Percentiles rank a stretch among this genome's conserved stretches.
Evolutionary conservation across 2,113 vertebrate species (phyloP).

Genomic region (Acrocephalus kingi): DNA sequence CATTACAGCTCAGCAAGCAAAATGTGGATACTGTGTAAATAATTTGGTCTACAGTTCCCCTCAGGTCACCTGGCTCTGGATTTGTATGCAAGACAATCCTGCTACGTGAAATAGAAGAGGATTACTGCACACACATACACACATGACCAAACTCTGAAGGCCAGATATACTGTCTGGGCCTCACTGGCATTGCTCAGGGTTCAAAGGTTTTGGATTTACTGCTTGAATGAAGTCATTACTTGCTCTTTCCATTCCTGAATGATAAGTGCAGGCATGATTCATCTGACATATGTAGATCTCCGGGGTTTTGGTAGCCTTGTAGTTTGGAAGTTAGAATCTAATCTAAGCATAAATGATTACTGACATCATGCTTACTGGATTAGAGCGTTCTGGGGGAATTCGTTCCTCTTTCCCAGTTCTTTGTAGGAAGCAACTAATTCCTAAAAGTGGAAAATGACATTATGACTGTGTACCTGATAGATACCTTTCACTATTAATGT

Average conservation of each 20-base stretch:
- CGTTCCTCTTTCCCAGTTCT: background rate
- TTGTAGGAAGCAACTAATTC: background rate
- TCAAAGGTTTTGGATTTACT: slow-evolving; percentile 2
- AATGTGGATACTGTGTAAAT: slow-evolving; percentile 50
- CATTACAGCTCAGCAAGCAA: slow-evolving; percentile 59
- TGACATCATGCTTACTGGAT: background rate
- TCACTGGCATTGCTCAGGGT: background rate
- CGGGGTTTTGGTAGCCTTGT: background rate
- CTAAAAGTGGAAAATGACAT: background rate
- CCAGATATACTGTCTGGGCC: background rate
- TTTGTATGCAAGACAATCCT: slow-evolving; percentile 29
- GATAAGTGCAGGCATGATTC: slow-evolving; percentile 28
- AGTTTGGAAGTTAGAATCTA: background rate
- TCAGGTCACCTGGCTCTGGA: background rate
- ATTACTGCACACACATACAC: background rate
- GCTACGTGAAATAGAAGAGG: background rate
- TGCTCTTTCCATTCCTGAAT: background rate
- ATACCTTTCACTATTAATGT: background rate
- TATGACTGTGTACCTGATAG: background rate
- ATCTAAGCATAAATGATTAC: background rate
- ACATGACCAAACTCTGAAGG: background rate
- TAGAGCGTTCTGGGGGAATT: background rate
- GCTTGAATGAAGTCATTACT: slow-evolving; percentile 11
- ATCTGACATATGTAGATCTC: background rate
- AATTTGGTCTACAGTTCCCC: slow-evolving; percentile 3